phyloP scores from a whole-genome alignment of 2,888 invertebrate species.

The Drosophila fungiperda region DNA sequence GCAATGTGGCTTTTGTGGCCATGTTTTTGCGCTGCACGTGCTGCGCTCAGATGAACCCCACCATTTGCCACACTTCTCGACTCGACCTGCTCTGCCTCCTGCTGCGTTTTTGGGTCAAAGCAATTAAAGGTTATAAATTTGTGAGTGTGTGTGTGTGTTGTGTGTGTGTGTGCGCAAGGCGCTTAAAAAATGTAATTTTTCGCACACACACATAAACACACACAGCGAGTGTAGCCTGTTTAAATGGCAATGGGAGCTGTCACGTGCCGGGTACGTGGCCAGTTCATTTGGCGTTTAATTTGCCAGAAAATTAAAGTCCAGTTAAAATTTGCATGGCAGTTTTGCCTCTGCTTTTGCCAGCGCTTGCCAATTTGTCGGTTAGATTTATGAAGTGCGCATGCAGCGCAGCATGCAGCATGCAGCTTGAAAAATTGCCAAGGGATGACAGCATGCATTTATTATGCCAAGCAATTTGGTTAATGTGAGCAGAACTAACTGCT shows the following conservation, averaged over 20 bases:
- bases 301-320: slow-evolving; percentile 79
- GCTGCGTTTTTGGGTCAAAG: slow-evolving; percentile 80
- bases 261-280: slow-evolving; percentile 65
- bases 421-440: background rate
- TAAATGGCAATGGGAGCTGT: slow-evolving; percentile 25
- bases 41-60: background rate
- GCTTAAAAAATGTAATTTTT: slow-evolving; percentile 63
- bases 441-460: slow-evolving; percentile 14
- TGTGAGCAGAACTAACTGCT: background rate
- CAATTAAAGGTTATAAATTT: slow-evolving; percentile 82
- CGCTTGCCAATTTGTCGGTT: slow-evolving; percentile 61
- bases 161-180: background rate
- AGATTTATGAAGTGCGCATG: slow-evolving; percentile 68
- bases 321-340: slow-evolving; percentile 77
- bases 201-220: slow-evolving; percentile 5
- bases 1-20: slow-evolving; percentile 76
- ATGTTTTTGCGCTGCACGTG: slow-evolving; percentile 25
- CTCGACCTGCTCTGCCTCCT: slow-evolving; percentile 28
- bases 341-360: slow-evolving; percentile 7
- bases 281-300: slow-evolving; percentile 78
- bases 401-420: slow-evolving; percentile 10
- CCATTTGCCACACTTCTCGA: background rate
- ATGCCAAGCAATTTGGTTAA: background rate
- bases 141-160: slow-evolving; percentile 48
- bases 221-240: slow-evolving; percentile 6